Evolutionary conservation across 2,888 invertebrate genomes (phyloP).

Genomic region (Lacanobia wlatinum): DNA sequence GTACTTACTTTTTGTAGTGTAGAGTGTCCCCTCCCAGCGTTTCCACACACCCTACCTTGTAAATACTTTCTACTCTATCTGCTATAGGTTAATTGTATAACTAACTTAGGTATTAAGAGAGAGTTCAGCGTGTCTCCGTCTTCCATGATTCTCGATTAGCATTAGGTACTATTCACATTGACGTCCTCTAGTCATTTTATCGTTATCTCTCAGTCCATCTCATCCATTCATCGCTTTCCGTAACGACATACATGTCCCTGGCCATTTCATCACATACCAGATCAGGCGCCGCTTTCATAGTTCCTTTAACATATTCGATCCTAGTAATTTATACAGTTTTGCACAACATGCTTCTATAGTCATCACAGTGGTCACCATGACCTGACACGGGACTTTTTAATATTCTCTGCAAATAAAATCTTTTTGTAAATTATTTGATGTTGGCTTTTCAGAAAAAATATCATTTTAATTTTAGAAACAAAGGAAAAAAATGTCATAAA

Average conservation of each 20-base stretch:
- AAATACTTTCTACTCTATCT: too few relatives aligned
- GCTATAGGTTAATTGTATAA: too few relatives aligned
- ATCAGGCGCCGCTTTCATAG: background rate
- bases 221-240: background rate
- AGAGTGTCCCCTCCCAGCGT: too few relatives aligned
- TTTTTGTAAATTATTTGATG: conserved; percentile 58
- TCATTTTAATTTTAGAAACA: conserved; percentile 88
- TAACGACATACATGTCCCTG: background rate
- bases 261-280: background rate
- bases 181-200: background rate
- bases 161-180: too few relatives aligned
- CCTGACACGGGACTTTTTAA: background rate
- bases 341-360: background rate
- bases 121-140: background rate
- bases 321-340: background rate
- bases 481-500: conserved; percentile 88
- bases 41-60: too few relatives aligned
- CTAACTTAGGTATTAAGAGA: too few relatives aligned
- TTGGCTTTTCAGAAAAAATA: conserved; percentile 76
- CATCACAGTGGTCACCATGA: background rate
- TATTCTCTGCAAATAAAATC: conserved; percentile 39
- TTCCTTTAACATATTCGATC: background rate
- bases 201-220: too few relatives aligned
- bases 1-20: too few relatives aligned
- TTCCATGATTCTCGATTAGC: background rate